Evolutionary conservation across 2,113 vertebrate genomes (phyloP).

Genomic region (Tringa solitaria): DNA sequence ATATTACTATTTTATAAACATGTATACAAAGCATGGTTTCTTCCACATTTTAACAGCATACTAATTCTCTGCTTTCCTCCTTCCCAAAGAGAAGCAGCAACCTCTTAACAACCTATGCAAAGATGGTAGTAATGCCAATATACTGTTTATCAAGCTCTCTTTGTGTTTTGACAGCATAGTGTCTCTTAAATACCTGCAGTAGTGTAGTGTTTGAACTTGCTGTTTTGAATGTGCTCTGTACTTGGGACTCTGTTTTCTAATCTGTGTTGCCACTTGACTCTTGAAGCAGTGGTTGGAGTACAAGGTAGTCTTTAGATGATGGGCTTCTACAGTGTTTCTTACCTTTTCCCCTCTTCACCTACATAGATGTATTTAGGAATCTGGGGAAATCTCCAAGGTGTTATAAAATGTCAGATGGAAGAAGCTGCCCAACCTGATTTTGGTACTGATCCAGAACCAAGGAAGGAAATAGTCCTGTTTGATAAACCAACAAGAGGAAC

Average conservation of each 20-base stretch:
- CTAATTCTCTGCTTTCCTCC: background rate
- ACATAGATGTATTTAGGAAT: conserved; percentile 90
- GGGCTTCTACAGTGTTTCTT: background rate
- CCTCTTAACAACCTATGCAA: fast-evolving
- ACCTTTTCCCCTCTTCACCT: background rate
- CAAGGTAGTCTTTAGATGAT: background rate
- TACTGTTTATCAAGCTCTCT: background rate
- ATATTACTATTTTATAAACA: background rate
- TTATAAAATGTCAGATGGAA: conserved; percentile 96
- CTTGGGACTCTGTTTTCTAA: background rate
- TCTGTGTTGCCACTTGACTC: background rate
- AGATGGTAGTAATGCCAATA: background rate
- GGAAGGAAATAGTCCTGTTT: conserved; percentile 86
- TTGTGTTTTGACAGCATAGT: background rate
- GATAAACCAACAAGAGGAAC: conserved; percentile 93
- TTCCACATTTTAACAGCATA: background rate
- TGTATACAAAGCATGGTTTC: background rate
- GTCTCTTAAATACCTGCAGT: background rate
- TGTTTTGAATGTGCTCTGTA: background rate
- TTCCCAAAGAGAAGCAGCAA: background rate
- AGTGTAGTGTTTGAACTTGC: background rate
- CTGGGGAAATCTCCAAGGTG: conserved; percentile 92
- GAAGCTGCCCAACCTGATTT: conserved; percentile 84
- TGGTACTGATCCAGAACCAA: conserved; percentile 86
- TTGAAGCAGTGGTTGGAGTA: background rate